These are phyloP conservation scores for Poecilia gillii DNA, from an alignment of 2,797 vertebrate species.

Conservation along the genomic window DNA sequence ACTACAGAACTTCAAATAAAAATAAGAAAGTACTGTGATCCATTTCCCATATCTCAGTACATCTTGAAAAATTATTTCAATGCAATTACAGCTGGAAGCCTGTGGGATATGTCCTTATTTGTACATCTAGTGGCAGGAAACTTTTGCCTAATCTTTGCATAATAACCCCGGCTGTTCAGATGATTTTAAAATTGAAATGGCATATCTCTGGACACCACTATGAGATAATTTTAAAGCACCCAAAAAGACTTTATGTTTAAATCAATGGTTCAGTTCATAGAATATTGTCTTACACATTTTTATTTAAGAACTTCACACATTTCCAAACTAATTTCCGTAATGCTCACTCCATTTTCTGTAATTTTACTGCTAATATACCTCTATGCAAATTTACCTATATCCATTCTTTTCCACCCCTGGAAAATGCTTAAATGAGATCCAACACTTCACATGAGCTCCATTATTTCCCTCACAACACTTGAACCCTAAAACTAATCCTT, in stretches of 20 bases:
- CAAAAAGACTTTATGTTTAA: background rate
- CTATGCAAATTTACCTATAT: background rate
- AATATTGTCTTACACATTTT: background rate
- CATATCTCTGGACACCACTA: background rate
- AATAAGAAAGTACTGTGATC: background rate
- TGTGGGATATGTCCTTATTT: background rate
- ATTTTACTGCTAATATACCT: background rate
- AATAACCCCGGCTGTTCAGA: background rate
- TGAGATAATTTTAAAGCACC: background rate
- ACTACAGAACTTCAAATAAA: background rate
- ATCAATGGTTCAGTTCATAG: background rate
- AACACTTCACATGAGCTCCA: background rate
- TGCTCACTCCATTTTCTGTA: background rate
- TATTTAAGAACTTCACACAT: background rate
- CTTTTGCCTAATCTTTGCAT: background rate
- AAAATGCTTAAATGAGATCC: background rate
- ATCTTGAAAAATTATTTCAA: background rate
- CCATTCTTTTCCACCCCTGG: background rate
- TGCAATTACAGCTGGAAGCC: background rate
- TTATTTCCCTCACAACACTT: background rate
- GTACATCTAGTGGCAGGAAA: background rate
- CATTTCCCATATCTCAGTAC: background rate
- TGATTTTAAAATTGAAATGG: background rate
- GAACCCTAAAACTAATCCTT: background rate
- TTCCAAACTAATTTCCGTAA: background rate